Evolutionary conservation across 2,113 vertebrate genomes (phyloP).

Genomic region (Heterocephalus glaber): DNA sequence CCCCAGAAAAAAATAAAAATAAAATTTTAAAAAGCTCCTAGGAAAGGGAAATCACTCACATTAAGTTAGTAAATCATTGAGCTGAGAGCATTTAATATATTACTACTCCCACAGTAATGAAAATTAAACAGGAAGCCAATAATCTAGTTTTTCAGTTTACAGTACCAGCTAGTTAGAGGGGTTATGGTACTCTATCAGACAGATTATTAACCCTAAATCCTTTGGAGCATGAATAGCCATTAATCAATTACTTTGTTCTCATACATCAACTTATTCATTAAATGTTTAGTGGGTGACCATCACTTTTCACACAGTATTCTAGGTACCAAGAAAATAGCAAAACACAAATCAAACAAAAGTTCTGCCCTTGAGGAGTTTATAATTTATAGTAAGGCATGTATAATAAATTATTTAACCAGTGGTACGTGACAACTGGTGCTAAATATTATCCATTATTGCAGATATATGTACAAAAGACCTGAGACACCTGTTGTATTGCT

Average conservation of each 20-base stretch:
- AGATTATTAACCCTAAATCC: not conserved
- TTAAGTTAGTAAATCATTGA: not conserved
- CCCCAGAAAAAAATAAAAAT: not conserved
- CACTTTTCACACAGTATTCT: not conserved
- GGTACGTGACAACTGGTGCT: not conserved
- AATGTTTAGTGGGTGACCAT: not conserved
- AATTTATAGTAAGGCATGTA: not conserved
- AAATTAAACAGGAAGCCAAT: conserved; percentile 27
- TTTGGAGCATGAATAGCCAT: not conserved
- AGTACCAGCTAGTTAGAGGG: not conserved
- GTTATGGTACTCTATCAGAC: not conserved
- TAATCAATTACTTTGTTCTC: not conserved
- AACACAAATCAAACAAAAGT: not conserved
- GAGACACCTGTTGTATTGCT: not conserved
- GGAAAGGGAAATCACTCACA: not conserved
- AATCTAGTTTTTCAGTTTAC: not conserved
- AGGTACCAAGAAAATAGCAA: not conserved
- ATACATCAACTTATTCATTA: not conserved
- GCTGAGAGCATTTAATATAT: not conserved
- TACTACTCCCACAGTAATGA: not conserved
- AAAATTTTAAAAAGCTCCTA: not conserved
- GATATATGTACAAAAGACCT: not conserved
- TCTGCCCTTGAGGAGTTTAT: not conserved
- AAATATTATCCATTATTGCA: conserved; percentile 15
- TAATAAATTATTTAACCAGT: not conserved